phyloP scores from a whole-genome alignment of 2,888 invertebrate species.

The Tinea pellionella region DNA sequence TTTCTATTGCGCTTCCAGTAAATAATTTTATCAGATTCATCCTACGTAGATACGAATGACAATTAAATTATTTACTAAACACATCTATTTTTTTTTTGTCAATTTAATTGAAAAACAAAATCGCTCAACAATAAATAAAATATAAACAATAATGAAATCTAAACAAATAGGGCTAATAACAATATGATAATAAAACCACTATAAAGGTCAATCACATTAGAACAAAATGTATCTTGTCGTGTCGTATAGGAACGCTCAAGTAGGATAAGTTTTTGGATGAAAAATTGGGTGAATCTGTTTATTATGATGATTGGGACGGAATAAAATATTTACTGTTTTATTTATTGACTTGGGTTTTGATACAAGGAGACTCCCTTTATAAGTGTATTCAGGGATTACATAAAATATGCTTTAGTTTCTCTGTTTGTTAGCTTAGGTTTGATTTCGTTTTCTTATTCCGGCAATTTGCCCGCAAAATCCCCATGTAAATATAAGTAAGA shows the following conservation, averaged over 20 bases:
- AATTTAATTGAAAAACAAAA: too few relatives aligned
- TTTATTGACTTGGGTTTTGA: background rate
- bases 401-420: background rate
- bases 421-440: slow-evolving; percentile 2
- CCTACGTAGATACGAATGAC: too few relatives aligned
- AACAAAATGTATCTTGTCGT: background rate
- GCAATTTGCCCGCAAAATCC: background rate
- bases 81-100: too few relatives aligned
- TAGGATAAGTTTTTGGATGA: background rate
- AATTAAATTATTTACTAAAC: too few relatives aligned
- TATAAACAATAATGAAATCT: too few relatives aligned
- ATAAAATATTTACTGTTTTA: background rate
- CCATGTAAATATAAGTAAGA: background rate
- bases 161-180: too few relatives aligned
- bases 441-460: background rate
- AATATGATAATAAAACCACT: too few relatives aligned
- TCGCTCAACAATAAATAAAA: too few relatives aligned
- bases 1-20: background rate
- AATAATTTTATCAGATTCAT: background rate
- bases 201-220: too few relatives aligned
- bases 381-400: background rate
- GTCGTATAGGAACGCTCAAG: background rate
- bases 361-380: background rate
- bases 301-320: background rate
- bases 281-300: background rate